Base-by-base conservation (phyloP, 2,888 invertebrate genomes). In the Xylota sylvarum region DNA sequence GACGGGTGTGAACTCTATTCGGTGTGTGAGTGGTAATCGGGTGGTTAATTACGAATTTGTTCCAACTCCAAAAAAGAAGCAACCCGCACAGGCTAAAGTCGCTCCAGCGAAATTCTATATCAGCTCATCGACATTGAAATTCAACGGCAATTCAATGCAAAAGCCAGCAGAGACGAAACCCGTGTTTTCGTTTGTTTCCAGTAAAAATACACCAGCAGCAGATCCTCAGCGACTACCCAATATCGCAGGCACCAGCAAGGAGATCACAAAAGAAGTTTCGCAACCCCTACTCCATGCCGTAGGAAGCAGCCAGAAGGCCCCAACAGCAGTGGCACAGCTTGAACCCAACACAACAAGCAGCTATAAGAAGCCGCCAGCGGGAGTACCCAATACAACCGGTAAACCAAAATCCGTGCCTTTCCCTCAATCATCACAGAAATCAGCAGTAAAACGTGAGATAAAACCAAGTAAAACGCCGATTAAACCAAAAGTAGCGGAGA, bases 101-200 rank as follows among this genome's bases (percentile, higher is more conserved):
- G 82, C 83, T 10, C 77, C 81, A 5, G 52, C 72, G 9, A 87
- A 76, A 7, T 65, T 77, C 7, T 10, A 6, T 46, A n/a, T 60
- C 0, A 12, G 3, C 23, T 1, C 23, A 23, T 23, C 23, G 23
- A 3, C 23, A 23, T 3, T 2, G 23, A 23, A 3, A 23, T 2
- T 3, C 23, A 23, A 23, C 23, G 1, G 23, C 23, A 2, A 2
- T 23, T 23, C 23, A 3, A 3, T 23, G 3, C 23, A 23, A 23
- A 23, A 23, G 3, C 3, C 23, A 2, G 23, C 23, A 23, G 23
- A 23, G 23, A 1, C 23, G 3, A 23, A 23, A 5, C 4, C 32
- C 5, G 1, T 1, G 7, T 32, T 32, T 32, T 5, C 2, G 5
- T 32, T 32, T 5, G 7, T 1, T 1, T 32, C 32, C 5, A 32